Evolutionary conservation across 2,888 invertebrate species (phyloP), one percentile per base, ranked within the genome.

Genomic region (Drosophila neoperkinsi): DNA sequence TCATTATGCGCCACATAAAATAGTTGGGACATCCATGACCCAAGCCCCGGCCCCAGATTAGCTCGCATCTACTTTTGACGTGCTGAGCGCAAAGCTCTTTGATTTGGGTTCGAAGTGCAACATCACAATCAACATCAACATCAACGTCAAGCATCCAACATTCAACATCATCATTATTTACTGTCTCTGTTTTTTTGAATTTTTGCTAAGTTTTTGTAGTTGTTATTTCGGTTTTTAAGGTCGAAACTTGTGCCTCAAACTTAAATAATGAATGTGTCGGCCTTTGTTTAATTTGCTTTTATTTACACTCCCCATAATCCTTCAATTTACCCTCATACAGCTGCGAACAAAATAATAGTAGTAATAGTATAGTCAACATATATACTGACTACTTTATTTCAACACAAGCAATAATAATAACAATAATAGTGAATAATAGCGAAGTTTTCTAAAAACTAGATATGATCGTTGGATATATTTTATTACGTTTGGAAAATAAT

Each of bases 1-100:
- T 84, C 79, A 89, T 89, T 84, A 89, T 89, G 84, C 38, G 88
- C 68, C 73, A 66, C 82, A 87, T 66, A 71, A 78, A 87, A 81
- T 87, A 89, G 90, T 84, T 77, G 68, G 56, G 58, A 46, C 46
- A 68, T 57, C 60, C 77, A 49, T 56, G 61, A 33, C 61, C 59
- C 30, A 60, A 49, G 25, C 63, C n/a, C 21, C 3, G 4, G 16
- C 13, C 30, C 36, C 33, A 52, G 51, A 28, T 11, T 34, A 70
- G 51, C 60, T 60, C 56, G 30, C 63, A 55, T 71, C 53, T 59
- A 53, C 57, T 57, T 53, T 51, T 55, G 71, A 68, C 76, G 77
- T 25, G 46, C 16, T 21, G 16, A 46, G 9, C 46, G 46, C 25
- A 46, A 46, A 79, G 66, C 81, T 76, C 81, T 79, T 71, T 80